Evolutionary conservation across 2,113 vertebrate genomes (phyloP).

Genomic region (Haemorhous mexicanus): DNA sequence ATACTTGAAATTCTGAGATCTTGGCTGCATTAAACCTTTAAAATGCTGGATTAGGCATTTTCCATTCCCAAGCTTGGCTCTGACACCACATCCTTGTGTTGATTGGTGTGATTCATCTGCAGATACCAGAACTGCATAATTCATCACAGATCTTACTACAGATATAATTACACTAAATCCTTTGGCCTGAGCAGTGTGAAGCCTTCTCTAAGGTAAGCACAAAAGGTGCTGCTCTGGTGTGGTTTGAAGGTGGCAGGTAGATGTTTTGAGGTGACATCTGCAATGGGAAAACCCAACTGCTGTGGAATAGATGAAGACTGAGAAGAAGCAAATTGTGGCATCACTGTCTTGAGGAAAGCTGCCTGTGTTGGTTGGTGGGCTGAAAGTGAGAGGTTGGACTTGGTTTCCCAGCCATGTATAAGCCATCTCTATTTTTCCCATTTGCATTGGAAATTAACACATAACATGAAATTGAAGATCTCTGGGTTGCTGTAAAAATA

Average conservation of each 20-base stretch:
- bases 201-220: background rate
- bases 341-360: background rate
- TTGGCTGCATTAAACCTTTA: conserved; percentile 2
- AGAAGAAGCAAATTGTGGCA: background rate
- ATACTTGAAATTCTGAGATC: conserved; percentile 31
- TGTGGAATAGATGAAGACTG: background rate
- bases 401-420: background rate
- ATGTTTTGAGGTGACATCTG: background rate
- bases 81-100: background rate
- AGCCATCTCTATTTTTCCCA: background rate
- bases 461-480: background rate
- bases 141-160: background rate
- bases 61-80: background rate
- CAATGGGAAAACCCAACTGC: background rate
- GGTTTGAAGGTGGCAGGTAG: background rate
- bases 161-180: background rate
- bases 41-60: conserved; percentile 8
- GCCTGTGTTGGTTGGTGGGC: background rate
- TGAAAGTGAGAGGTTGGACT: background rate
- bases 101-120: background rate
- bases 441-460: background rate
- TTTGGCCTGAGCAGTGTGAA: background rate
- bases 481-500: background rate
- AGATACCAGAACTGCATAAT: background rate
- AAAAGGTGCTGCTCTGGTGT: background rate